Evolutionary conservation across 2,888 invertebrate genomes (phyloP).

Genomic region (Lepas anatifera): DNA sequence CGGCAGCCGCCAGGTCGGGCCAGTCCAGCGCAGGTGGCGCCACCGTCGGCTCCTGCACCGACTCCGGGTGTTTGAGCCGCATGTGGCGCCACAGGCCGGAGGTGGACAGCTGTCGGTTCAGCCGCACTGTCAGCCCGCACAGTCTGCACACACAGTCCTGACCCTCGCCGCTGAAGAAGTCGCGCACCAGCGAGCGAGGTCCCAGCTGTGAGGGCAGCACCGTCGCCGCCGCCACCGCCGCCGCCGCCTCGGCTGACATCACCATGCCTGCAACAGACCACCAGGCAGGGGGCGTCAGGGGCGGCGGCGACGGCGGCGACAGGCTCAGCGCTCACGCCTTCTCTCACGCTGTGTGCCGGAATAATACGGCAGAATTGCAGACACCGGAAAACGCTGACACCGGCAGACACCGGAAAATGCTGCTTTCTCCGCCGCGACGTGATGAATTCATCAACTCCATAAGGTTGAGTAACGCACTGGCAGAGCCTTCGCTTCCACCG

Average conservation of each 20-base stretch:
- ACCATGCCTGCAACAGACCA: slow-evolving; percentile 34
- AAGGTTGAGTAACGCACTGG: no score
- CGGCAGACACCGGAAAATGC: no score
- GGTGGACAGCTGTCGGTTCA: slow-evolving; percentile 34
- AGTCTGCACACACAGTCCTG: slow-evolving; percentile 34
- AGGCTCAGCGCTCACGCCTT: no score
- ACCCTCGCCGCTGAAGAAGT: slow-evolving; percentile 30
- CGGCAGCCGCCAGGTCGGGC: slow-evolving; percentile 28
- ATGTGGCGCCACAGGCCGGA: slow-evolving; percentile 33
- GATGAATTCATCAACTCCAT: no score
- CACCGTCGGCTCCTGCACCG: slow-evolving; percentile 28
- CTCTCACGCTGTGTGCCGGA: no score
- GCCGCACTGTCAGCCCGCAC: slow-evolving; percentile 32
- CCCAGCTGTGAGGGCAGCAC: slow-evolving; percentile 32
- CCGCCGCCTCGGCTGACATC: slow-evolving; percentile 33
- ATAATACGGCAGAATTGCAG: no score
- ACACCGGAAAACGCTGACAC: no score
- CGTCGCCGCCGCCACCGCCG: slow-evolving; percentile 30
- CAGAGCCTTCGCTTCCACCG: no score
- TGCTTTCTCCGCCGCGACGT: no score
- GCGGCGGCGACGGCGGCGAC: slow-evolving; percentile 6
- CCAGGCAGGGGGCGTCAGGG: slow-evolving; percentile 29
- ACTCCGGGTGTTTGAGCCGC: slow-evolving; percentile 26
- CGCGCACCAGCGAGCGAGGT: slow-evolving; percentile 29
- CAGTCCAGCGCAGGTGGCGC: slow-evolving; percentile 25